Evolutionary conservation across 2,888 invertebrate genomes (phyloP), one percentile per base, ranked within the genome.

Genomic region (Euproctis similis): DNA sequence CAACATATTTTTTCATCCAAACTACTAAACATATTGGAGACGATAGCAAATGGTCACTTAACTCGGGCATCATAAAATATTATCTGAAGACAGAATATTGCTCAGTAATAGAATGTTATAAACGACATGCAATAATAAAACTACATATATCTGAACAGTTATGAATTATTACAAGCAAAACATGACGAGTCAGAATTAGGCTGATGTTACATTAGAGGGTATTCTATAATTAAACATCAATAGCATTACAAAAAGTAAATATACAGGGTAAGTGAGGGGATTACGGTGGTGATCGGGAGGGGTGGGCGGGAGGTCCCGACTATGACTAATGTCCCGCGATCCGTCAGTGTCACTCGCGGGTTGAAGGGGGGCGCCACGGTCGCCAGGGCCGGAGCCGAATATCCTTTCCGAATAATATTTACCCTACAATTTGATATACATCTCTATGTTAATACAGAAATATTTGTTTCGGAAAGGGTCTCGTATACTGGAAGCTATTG

Each of bases 251-350:
- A 84, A 82, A 84, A 82, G 82, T 84, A 84, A 84, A 84, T 82
- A 84, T 75, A 82, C 73, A 75, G 76, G 76, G 81, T 76, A 74
- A 67, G 63, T 77, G 68, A 33, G 46, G 50, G 65, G 68, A 76
- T 75, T 68, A 62, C 42, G 69, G 73, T 61, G 76, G 70, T 76
- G 66, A 67, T 69, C 66, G 76, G 76, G 76, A 77, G 76, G 58
- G 45, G 62, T 46, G 50, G 44, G 47, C 46, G 57, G 56, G 72
- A 68, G 77, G 80, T 67, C 73, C 71, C 80, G 84, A 86, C 87
- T 88, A 89, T 89, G 89, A 89, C 88, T 88, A 89, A 89, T 89
- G 85, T 80, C 70, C 71, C 80, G 72, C 88, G 86, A 89, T 89
- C 86, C 87, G 88, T 89, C 89, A 89, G 86, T 88, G 89, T 88